Evolutionary conservation across 2,888 invertebrate species (phyloP).

Genomic region (Ectemnius continuus): DNA sequence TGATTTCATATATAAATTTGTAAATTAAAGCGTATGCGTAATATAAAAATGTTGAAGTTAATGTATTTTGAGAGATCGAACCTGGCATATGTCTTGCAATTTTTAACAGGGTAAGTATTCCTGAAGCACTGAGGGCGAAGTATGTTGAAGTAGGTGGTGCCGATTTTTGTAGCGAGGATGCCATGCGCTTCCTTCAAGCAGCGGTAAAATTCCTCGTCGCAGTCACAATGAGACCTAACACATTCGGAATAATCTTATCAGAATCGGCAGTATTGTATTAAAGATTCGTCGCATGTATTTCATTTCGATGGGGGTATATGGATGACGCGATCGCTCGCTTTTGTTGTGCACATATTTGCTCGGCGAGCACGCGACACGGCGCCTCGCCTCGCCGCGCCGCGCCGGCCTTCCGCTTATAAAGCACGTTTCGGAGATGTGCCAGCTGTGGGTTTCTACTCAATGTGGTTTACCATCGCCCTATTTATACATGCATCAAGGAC

Average conservation of each 20-base stretch:
- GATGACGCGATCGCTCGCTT: no score
- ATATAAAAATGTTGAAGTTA: no score
- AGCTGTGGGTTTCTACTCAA: background rate
- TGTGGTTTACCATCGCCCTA: background rate
- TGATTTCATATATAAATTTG: no score
- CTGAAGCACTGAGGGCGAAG: constrained; percentile 86
- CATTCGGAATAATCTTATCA: background rate
- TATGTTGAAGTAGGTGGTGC: constrained; percentile 86
- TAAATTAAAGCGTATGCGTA: no score
- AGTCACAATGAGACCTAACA: constrained; percentile 84
- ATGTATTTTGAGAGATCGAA: constrained; percentile 38
- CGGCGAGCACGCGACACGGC: no score
- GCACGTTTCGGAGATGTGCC: background rate
- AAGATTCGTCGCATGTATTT: background rate
- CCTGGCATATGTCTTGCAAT: constrained; percentile 56
- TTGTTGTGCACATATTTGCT: no score
- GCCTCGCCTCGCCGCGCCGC: no score
- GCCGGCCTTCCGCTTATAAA: no score
- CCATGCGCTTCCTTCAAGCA: constrained; percentile 83
- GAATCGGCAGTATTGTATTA: constrained; percentile 1
- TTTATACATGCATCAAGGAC: background rate
- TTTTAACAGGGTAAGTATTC: constrained; percentile 65
- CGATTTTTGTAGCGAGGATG: constrained; percentile 81
- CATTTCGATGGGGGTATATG: background rate
- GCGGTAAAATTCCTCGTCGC: constrained; percentile 83